A percentile compares a stretch with the other conserved stretches of the same genome.
phyloP scores from a whole-genome alignment of 2,113 vertebrate species.

The Paraplagusia blochii region DNA sequence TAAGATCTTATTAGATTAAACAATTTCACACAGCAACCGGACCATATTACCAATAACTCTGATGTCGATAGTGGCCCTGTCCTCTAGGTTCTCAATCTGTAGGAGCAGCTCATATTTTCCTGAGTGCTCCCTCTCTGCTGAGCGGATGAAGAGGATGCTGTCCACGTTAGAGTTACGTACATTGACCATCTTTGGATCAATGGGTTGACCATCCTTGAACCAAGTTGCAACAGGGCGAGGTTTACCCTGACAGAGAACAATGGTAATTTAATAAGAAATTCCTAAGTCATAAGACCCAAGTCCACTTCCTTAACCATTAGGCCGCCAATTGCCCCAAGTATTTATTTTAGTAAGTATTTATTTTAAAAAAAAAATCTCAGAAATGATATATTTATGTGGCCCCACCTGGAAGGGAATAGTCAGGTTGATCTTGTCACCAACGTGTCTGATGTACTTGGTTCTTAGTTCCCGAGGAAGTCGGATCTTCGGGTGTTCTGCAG shows the following conservation, averaged over 20 bases:
- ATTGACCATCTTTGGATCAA: constrained; percentile 76
- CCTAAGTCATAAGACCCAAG: too few relatives aligned
- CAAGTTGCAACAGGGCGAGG: constrained; percentile 83
- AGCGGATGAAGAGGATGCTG: constrained; percentile 85
- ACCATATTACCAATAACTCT: constrained; percentile 76
- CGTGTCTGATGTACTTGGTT: constrained; percentile 82
- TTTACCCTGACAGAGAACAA: constrained; percentile 77
- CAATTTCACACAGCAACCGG: not conserved
- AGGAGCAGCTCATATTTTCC: constrained; percentile 83
- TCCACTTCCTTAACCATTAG: too few relatives aligned
- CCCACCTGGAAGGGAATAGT: constrained; percentile 88
- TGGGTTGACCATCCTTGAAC: constrained; percentile 81
- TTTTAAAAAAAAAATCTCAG: too few relatives aligned
- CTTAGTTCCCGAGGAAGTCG: constrained; percentile 86
- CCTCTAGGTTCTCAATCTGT: constrained; percentile 87
- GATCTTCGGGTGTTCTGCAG: constrained; percentile 86
- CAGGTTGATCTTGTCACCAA: constrained; percentile 86
- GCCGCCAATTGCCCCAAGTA: too few relatives aligned
- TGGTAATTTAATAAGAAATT: not conserved
- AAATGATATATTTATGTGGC: too few relatives aligned
- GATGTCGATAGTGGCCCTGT: constrained; percentile 78
- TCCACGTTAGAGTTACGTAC: constrained; percentile 80
- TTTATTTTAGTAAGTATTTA: too few relatives aligned
- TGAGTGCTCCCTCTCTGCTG: constrained; percentile 81
- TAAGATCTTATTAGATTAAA: not conserved